These are phyloP conservation scores for Arge pagana DNA, from an alignment of 2,888 invertebrate genomes.

Conservation along the genomic window DNA sequence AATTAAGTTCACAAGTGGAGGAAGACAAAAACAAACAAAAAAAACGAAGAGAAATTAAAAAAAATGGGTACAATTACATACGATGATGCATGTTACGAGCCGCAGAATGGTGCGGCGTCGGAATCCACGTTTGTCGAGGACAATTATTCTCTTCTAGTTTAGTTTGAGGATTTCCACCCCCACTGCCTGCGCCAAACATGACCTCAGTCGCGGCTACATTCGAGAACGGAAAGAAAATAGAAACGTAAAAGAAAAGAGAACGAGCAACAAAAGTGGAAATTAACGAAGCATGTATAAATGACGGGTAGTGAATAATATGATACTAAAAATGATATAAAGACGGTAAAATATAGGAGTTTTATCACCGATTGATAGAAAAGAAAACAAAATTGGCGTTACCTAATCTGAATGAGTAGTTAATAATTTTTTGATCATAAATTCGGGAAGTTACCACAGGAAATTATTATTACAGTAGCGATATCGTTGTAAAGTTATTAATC, in stretches of 20 bases:
- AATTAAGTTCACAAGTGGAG: not conserved
- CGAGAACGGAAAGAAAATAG: constrained; percentile 44
- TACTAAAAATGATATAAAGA: too few relatives aligned
- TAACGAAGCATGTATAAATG: constrained; percentile 33
- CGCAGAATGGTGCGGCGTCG: constrained; percentile 54
- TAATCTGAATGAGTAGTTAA: too few relatives aligned
- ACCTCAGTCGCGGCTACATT: constrained; percentile 54
- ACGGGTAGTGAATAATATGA: too few relatives aligned
- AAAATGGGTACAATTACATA: constrained; percentile 43
- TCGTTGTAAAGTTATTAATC: too few relatives aligned
- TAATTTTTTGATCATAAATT: too few relatives aligned
- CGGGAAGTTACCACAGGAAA: too few relatives aligned
- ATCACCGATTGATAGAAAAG: too few relatives aligned
- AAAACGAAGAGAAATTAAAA: constrained; percentile 4
- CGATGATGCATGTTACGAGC: constrained; percentile 55
- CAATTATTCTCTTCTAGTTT: constrained; percentile 56
- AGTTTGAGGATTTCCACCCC: constrained; percentile 50
- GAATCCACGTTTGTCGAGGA: constrained; percentile 53
- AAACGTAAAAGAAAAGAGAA: constrained; percentile 40
- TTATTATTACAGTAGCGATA: too few relatives aligned
- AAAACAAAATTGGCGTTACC: too few relatives aligned
- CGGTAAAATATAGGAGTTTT: too few relatives aligned
- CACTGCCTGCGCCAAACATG: constrained; percentile 53
- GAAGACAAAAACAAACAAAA: not conserved
- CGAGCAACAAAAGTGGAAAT: constrained; percentile 32